Evolutionary conservation across 2,797 vertebrate species (phyloP), one percentile per base, ranked within the genome.

Genomic region (Bradypodion pumilum): DNA sequence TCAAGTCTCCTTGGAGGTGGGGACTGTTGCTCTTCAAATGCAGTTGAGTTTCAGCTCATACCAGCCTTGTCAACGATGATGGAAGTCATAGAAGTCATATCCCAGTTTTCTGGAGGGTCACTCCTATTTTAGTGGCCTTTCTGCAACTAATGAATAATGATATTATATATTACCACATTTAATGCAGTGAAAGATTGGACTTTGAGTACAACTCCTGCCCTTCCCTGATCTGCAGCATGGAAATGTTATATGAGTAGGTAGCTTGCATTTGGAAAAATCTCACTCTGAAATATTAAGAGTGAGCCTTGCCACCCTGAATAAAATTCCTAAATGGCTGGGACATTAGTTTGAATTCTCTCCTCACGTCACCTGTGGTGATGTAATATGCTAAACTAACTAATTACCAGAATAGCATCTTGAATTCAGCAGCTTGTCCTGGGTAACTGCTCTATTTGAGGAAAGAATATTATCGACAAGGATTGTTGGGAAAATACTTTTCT

Each of bases 131-230:
- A 35, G 32, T 35, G 16, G 32, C 40, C 81, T 87, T 80, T 2
- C 23, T 83, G 13, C 78, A 49, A 37, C 80, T 59, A 35, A 82
- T 40, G 74, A 80, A 73, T 4, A 46, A 37, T 70, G 44, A 21
- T 7, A 80, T 86, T 74, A 79, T 74, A 86, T n/a, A 8, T 49
- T 25, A 52, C 16, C 32, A 42, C 32, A 7, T 16, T 27, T 44
- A 88, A 87, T 63, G 52, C 9, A 37, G 82, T 81, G 42, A 68
- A 21, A 56, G 29, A 56, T 25, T 29, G 25, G 15, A n/a, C 46
- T 35, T 56, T 52, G 49, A 52, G 9, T 52, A 15, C 49, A 52
- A 52, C 49, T 56, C 52, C 15, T 12, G 13, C 52, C 52, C 52
- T 56, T 16, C 52, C 52, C n/a, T 23, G 27, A 73, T 46, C 40